Evolutionary conservation across 2,113 vertebrate genomes (phyloP).

Genomic region (Chloropsis hardwickii): DNA sequence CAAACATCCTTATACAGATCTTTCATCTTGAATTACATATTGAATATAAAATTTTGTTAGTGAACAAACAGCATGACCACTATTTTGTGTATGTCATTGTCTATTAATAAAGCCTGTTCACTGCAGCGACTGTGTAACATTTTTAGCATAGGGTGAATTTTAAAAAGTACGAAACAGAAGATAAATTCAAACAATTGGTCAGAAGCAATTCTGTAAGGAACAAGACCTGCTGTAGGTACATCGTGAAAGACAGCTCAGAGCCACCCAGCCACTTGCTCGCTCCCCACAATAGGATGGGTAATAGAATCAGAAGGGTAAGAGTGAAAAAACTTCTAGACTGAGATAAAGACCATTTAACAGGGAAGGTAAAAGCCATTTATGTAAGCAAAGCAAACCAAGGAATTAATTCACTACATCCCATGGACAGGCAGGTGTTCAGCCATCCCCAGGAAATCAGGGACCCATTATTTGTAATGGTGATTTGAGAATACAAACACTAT

Average conservation of each 20-base stretch:
- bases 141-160: neutral
- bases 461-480: rapidly evolving
- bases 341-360: neutral
- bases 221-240: neutral
- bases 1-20: neutral
- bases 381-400: neutral
- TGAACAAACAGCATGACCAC: neutral
- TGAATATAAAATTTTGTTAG: neutral
- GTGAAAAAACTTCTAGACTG: rapidly evolving
- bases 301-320: neutral
- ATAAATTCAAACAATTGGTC: neutral
- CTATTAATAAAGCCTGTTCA: neutral
- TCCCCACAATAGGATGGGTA: rapidly evolving
- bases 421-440: neutral
- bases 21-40: neutral
- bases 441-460: neutral
- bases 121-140: neutral
- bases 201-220: neutral
- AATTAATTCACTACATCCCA: neutral
- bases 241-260: neutral
- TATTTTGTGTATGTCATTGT: neutral
- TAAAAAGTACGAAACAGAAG: neutral
- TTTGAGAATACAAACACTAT: neutral
- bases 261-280: rapidly evolving
- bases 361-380: neutral